Conservation (phyloP, 2,113 vertebrate genomes). For the Nematolebias whitei region DNA sequence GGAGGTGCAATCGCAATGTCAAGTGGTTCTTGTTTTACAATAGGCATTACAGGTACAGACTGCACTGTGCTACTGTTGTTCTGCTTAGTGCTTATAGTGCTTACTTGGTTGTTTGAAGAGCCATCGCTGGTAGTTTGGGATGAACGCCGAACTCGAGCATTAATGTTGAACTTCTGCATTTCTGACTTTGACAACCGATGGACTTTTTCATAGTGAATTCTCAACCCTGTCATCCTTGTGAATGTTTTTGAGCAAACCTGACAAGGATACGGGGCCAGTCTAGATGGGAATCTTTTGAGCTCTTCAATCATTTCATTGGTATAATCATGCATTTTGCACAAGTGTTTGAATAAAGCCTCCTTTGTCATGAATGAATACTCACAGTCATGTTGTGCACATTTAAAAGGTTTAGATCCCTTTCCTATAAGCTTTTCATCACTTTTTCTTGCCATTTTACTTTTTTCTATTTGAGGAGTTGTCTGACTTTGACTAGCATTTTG, state of each 20-base stretch:
- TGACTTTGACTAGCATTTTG: slow-evolving; percentile 64
- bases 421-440: slow-evolving; percentile 70
- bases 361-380: slow-evolving; percentile 97
- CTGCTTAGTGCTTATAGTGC: slow-evolving; percentile 15
- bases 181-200: slow-evolving; percentile 92
- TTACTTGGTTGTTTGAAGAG: not conserved
- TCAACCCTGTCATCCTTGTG: slow-evolving; percentile 96
- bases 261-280: slow-evolving; percentile 94
- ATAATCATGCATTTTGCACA: slow-evolving; percentile 91
- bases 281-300: slow-evolving; percentile 93
- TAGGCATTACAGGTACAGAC: slow-evolving; percentile 10
- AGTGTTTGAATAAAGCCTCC: slow-evolving; percentile 95
- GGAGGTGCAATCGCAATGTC: slow-evolving; percentile 69
- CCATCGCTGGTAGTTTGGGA: slow-evolving; percentile 62
- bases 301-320: slow-evolving; percentile 92
- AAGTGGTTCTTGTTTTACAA: slow-evolving; percentile 73
- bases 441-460: slow-evolving; percentile 56
- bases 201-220: slow-evolving; percentile 96
- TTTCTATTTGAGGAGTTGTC: slow-evolving; percentile 60
- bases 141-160: slow-evolving; percentile 83
- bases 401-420: slow-evolving; percentile 89
- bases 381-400: slow-evolving; percentile 90
- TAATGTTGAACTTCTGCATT: slow-evolving; percentile 88
- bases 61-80: slow-evolving; percentile 1
- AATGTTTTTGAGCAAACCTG: slow-evolving; percentile 96